Evolutionary conservation across 2,797 vertebrate genomes (phyloP).

Genomic region (Petrocephalus sullivani): DNA sequence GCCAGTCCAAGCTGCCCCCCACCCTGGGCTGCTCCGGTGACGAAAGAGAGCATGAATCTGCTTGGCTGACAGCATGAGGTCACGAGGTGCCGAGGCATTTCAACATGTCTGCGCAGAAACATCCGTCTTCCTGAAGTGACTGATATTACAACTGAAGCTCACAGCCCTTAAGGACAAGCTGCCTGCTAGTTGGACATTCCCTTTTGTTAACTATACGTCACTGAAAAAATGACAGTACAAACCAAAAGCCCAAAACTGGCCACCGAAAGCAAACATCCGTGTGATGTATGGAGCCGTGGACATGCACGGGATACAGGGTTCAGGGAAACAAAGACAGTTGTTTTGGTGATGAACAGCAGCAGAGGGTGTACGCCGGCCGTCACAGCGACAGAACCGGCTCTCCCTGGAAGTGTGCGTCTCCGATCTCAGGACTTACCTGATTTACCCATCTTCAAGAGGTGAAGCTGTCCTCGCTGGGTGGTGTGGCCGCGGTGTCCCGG

Average conservation of each 20-base stretch:
- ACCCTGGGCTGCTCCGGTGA: background rate
- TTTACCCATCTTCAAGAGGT: background rate
- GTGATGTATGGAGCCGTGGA: background rate
- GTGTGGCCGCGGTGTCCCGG: background rate
- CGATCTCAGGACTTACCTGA: background rate
- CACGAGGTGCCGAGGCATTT: background rate
- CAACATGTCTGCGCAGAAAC: background rate
- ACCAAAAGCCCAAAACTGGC: background rate
- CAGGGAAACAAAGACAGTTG: background rate
- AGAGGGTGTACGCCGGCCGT: background rate
- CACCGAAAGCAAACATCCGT: background rate
- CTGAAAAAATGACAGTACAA: background rate
- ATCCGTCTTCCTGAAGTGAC: background rate
- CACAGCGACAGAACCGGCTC: background rate
- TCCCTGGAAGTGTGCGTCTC: background rate
- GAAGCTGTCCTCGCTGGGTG: background rate
- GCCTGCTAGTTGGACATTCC: background rate
- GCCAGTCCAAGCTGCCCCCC: background rate
- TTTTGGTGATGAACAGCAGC: background rate
- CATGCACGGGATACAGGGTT: background rate
- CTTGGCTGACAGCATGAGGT: background rate
- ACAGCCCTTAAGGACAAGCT: background rate
- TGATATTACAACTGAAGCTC: background rate
- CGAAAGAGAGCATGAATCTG: background rate
- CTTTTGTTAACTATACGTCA: background rate